Base-by-base conservation (phyloP, 2,888 invertebrate genomes). In the Entomobrya proxima region DNA sequence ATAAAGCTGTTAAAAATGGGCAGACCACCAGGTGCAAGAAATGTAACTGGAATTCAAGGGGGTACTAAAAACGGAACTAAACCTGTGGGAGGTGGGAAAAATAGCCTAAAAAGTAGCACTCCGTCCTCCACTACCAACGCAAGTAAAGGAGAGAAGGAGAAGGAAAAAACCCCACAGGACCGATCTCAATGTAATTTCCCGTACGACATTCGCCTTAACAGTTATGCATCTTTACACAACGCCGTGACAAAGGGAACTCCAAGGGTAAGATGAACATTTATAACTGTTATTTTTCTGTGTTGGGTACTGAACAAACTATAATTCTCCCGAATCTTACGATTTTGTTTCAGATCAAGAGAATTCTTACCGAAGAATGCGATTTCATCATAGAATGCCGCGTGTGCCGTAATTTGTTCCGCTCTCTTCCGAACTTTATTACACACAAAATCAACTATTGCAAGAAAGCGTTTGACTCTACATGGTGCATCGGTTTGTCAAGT, bases 361-460 rank as follows among this genome's bases (percentile, higher is more conserved):
- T 97, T 77, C 93, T 98, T 44, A 93, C 95, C 40, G 94, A 95
- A 91, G 98, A 98, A 93, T 97, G 97, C 93, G 96, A 96, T 91
- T 92, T 97, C 84, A 94, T 98, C 90, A 96, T 96, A 92, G 98
- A 98, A 92, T 98, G 98, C 92, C 95, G 95, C 92, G 94, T 96
- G 24, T 98, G 98, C 91, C 94, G 95, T 44, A 96, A 95, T 91
- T 93, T 98, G 91, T 98, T 97, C 91, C 94, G 98, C 90, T 96
- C 96, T 91, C 92, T 98, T 88, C 95, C 95, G 18, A 97, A 98
- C 92, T 96, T 97, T 91, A 94, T 98, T 89, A 95, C 96, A 44
- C 98, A 98, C 92, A 98, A 98, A 92, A 93, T 97, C 85, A 94
- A 95, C 50, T 98, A 95, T 91, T 98, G 98, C 91, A 93, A 89